These are phyloP conservation scores for Mus minutoides DNA, from an alignment of 2,797 vertebrate species.

Conservation along the genomic window DNA sequence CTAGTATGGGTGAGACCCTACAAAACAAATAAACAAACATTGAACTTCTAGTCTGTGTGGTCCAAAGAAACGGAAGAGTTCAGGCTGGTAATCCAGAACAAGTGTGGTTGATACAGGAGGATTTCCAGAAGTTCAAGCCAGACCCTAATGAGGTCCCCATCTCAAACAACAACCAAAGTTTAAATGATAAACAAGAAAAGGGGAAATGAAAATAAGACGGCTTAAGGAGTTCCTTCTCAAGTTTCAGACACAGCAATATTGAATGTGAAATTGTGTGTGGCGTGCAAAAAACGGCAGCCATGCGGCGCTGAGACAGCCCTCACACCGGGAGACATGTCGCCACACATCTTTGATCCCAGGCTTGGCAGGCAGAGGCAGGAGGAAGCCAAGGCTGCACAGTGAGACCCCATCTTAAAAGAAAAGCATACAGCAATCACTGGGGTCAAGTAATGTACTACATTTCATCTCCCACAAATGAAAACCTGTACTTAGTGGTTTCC, in stretches of 20 bases:
- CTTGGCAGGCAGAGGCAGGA: neutral
- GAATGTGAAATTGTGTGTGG: neutral
- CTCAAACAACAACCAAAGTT: neutral
- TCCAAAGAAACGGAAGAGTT: neutral
- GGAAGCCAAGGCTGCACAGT: neutral
- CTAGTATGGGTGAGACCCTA: neutral
- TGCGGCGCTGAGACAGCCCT: neutral
- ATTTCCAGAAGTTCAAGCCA: neutral
- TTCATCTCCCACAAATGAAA: neutral
- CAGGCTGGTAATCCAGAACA: neutral
- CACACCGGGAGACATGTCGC: too few relatives aligned
- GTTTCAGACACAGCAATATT: neutral
- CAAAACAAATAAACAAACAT: neutral
- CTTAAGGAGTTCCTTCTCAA: neutral
- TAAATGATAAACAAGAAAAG: neutral
- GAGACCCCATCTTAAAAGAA: neutral
- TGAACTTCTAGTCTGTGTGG: neutral
- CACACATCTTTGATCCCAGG: neutral
- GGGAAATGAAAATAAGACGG: neutral
- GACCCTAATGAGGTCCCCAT: neutral
- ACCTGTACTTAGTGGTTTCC: accelerated
- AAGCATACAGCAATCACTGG: neutral
- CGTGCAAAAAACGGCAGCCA: neutral
- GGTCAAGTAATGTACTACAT: neutral
- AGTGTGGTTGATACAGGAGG: neutral